phyloP scores from a whole-genome alignment of 1,140 invertebrate genomes.

The Drosophila gunungcola region DNA sequence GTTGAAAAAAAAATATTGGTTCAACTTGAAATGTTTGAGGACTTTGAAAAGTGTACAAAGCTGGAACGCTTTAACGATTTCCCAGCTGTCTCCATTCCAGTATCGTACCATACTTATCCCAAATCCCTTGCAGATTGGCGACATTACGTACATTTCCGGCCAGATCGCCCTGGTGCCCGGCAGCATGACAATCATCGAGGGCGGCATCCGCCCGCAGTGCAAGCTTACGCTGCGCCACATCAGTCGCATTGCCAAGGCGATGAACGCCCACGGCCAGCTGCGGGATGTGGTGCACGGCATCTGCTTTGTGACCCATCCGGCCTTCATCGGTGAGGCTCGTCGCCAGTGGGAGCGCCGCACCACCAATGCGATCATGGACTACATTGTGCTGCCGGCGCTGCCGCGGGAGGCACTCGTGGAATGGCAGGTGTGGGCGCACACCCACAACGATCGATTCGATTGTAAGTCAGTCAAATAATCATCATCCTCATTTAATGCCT shows the following conservation, averaged over 20 bases:
- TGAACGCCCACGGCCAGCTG: constrained; percentile 90
- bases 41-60: no score
- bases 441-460: constrained; percentile 93
- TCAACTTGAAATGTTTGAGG: no score
- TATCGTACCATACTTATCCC: constrained; percentile 72
- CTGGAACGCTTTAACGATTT: no score
- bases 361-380: constrained; percentile 94
- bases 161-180: constrained; percentile 96
- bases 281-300: constrained; percentile 93
- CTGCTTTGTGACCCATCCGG: constrained; percentile 91
- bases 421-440: constrained; percentile 96
- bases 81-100: no score
- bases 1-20: no score
- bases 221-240: constrained; percentile 93
- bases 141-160: constrained; percentile 94
- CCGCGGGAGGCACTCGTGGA: constrained; percentile 93
- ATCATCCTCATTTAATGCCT: neutral
- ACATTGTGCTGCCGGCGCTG: constrained; percentile 92
- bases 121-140: constrained; percentile 86
- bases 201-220: constrained; percentile 91
- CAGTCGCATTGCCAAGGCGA: constrained; percentile 91
- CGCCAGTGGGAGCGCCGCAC: constrained; percentile 92
- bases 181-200: constrained; percentile 89
- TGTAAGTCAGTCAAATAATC: constrained; percentile 86
- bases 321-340: constrained; percentile 89